Conservation (phyloP, 2,113 vertebrate species). For the Centropristis striata region DNA sequence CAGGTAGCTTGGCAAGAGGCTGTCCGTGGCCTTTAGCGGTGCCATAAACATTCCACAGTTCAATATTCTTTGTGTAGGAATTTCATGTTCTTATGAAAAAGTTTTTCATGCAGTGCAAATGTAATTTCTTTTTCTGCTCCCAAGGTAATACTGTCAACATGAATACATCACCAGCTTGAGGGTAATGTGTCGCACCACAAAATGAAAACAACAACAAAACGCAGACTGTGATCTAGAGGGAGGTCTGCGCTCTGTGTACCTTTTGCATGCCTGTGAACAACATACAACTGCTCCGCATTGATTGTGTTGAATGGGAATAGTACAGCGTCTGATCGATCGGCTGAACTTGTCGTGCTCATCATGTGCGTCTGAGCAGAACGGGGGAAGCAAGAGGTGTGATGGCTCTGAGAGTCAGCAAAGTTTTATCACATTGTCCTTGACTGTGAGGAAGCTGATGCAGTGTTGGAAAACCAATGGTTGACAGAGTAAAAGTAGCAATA, state of each 20-base stretch:
- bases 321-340: constrained; percentile 59
- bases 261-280: constrained; percentile 33
- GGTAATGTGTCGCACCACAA: background rate
- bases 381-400: constrained; percentile 10
- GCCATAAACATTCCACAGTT: constrained; percentile 56
- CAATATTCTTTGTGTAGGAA: constrained; percentile 41
- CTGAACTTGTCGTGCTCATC: constrained; percentile 48
- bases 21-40: constrained; percentile 40
- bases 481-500: background rate
- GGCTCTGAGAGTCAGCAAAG: constrained; percentile 41
- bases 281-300: constrained; percentile 37
- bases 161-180: constrained; percentile 33
- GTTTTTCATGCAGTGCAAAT: constrained; percentile 29
- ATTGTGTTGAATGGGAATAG: constrained; percentile 62
- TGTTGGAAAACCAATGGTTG: background rate
- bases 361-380: constrained; percentile 38
- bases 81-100: constrained; percentile 44
- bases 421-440: constrained; percentile 50
- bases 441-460: constrained; percentile 14
- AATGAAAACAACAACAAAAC: constrained; percentile 7
- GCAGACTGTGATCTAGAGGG: constrained; percentile 1
- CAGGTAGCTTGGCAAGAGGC: constrained; percentile 25
- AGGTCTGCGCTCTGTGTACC: background rate
- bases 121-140: constrained; percentile 30
- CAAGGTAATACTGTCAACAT: constrained; percentile 5